Evolutionary conservation across 1,140 invertebrate species (phyloP).

Genomic region (Alviniconcha marisindica): DNA sequence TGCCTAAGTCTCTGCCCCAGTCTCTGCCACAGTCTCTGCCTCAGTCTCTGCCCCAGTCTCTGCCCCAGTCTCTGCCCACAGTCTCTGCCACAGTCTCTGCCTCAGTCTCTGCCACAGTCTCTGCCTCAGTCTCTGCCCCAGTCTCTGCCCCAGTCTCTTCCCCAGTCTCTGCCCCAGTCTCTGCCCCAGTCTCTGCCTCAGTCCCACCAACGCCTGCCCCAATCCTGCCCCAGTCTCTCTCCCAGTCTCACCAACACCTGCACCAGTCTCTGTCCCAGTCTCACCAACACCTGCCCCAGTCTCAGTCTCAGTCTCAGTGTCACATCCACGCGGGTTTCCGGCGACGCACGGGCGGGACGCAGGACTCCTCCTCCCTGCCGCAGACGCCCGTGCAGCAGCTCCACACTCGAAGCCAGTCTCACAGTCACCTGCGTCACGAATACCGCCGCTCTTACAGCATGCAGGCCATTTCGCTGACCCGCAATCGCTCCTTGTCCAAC

Average conservation of each 20-base stretch:
- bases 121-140: no score
- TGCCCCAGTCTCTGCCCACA: background rate
- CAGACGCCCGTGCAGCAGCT: no score
- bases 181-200: background rate
- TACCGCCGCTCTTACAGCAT: constrained; percentile 17
- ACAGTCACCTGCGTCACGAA: background rate
- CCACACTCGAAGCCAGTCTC: no score
- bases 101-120: background rate
- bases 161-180: no score
- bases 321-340: background rate
- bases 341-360: no score
- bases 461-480: constrained; percentile 23
- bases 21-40: background rate
- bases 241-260: no score
- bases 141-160: background rate
- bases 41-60: background rate
- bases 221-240: background rate
- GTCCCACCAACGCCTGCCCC: no score
- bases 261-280: background rate
- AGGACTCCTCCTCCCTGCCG: no score
- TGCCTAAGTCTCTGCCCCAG: background rate
- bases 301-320: background rate
- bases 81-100: no score
- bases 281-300: no score
- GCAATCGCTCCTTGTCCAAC: constrained; percentile 11